phyloP scores from a whole-genome alignment of 1,140 invertebrate genomes.

The Tetragonula clypearis region DNA sequence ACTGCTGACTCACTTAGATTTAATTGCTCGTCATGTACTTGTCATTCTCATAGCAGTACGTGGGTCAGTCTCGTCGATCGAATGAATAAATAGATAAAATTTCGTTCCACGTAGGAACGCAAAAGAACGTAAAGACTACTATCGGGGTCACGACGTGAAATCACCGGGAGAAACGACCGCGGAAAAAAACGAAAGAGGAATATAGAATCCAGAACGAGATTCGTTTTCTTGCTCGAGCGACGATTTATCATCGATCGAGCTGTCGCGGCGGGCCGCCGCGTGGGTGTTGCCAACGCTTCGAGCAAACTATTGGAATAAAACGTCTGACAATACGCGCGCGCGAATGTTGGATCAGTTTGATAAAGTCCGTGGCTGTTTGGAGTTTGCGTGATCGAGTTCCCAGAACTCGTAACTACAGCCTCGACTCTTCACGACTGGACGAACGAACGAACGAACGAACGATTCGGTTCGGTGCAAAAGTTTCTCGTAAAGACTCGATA shows the following conservation, averaged over 20 bases:
- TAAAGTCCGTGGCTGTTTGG: not conserved
- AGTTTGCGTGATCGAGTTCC: conserved; percentile 20
- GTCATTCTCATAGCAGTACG: no score
- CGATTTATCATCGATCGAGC: conserved; percentile 40
- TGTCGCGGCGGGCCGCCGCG: not conserved
- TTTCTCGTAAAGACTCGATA: conserved; percentile 22
- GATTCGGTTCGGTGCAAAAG: not conserved
- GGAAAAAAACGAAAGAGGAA: not conserved
- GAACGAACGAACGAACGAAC: not conserved
- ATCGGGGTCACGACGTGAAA: no score
- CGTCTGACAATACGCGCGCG: not conserved
- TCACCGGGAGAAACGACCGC: no score
- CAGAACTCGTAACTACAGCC: conserved; percentile 19
- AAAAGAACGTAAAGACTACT: no score
- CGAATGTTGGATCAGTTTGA: conserved; percentile 27
- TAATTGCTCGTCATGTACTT: no score
- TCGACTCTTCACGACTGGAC: not conserved
- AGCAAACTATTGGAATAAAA: conserved; percentile 27
- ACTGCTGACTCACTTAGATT: no score
- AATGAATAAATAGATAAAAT: no score
- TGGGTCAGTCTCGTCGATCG: no score
- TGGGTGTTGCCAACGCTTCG: conserved; percentile 33
- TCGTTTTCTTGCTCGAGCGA: not conserved
- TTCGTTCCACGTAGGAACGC: not conserved
- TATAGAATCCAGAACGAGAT: conserved; percentile 16